Base-by-base conservation (phyloP, 1,140 invertebrate species). In the Rhyacophila brunnea region DNA sequence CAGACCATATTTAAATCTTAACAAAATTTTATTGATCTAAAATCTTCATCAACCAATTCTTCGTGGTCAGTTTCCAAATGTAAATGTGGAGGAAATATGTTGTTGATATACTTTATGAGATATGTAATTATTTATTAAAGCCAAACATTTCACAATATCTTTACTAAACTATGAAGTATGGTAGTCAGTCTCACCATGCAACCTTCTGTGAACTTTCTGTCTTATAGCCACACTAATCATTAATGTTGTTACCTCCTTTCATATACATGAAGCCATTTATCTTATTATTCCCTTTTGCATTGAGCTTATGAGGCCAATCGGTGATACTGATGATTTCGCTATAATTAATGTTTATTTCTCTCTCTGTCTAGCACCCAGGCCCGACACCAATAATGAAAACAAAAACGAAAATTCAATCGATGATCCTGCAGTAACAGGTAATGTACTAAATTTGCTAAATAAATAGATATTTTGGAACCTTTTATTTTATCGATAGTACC, bases 331-430 rank as follows among this genome's bases (percentile, higher is more conserved):
- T n/a, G n/a, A n/a, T n/a, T n/a, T n/a, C n/a, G n/a, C n/a, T n/a
- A n/a, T n/a, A n/a, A n/a, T 48, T 48, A 48, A 48, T 48, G 23
- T 13, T 32, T 48, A 3, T 14, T 55, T 55, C 11, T 40, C 11
- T 40, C 11, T 5, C 15, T 40, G 4, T 1, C 4, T 15, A 55
- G 53, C 53, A 19, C 53, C 54, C 38, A 34, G 35, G 10, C 54
- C 54, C 11, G 42, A 28, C 18, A 13, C 46, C 2, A 45, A 57
- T 15, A 14, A 28, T 47, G 42, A 55, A 10, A 48, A 32, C 11
- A 46, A 58, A 1, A 44, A 50, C 15, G 55, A 58, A 44, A 58
- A 58, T 18, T 58, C 46, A 3, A 13, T 58, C 13, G 55, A 58
- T 36, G 53, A 56, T 13, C 19, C 53, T 10, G 14, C 44, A n/a